Evolutionary conservation across 2,797 vertebrate genomes (phyloP).

Genomic region (Typhlichthys eigenmanni): DNA sequence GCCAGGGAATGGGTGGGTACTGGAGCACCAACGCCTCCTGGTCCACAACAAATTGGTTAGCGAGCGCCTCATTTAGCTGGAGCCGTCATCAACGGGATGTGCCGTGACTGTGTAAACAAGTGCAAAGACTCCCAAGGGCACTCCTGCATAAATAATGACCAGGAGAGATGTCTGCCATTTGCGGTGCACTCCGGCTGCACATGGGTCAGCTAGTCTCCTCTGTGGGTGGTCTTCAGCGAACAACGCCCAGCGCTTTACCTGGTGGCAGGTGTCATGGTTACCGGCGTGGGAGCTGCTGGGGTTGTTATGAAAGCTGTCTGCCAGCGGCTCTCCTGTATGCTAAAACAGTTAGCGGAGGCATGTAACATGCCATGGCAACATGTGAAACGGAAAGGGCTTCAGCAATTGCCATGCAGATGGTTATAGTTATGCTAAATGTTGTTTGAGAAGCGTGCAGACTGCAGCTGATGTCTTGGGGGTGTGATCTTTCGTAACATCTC

Average conservation of each 20-base stretch:
- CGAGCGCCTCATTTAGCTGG: conserved; percentile 77
- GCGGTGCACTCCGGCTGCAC: conserved; percentile 61
- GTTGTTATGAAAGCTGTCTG: conserved; percentile 2
- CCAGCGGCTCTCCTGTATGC: not conserved
- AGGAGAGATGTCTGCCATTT: conserved; percentile 69
- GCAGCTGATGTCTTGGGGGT: too few relatives aligned
- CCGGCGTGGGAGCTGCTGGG: not conserved
- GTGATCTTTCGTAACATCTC: too few relatives aligned
- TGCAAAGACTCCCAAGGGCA: conserved; percentile 76
- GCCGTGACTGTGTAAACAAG: conserved; percentile 74
- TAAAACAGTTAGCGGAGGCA: too few relatives aligned
- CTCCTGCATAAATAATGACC: conserved; percentile 75
- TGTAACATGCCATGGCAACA: too few relatives aligned
- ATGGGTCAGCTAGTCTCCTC: conserved; percentile 71
- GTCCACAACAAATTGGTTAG: conserved; percentile 76
- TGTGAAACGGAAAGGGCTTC: too few relatives aligned
- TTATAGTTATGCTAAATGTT: too few relatives aligned
- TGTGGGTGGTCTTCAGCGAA: conserved; percentile 68
- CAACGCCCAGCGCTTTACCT: conserved; percentile 58
- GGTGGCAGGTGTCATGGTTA: conserved; percentile 44
- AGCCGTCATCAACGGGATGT: conserved; percentile 70
- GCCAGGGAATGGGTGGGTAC: conserved; percentile 54
- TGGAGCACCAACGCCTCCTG: conserved; percentile 58
- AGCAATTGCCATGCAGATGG: too few relatives aligned
- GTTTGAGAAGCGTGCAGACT: too few relatives aligned